Base-by-base conservation (phyloP, 2,888 invertebrate genomes). In the Germaria angustata region DNA sequence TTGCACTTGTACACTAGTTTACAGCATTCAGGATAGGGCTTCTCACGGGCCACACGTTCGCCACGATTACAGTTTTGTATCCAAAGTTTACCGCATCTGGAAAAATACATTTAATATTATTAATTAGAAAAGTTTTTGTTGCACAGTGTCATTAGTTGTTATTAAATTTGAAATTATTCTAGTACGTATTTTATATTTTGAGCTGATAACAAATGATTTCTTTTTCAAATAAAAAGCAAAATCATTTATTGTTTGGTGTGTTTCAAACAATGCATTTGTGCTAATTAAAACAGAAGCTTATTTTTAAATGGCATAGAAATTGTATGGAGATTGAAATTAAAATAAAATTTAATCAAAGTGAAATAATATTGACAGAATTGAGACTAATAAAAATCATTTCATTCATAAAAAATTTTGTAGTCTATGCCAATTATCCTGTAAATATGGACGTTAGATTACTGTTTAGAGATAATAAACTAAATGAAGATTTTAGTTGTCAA, bases 21-120 rank as follows among this genome's bases (percentile, higher is more conserved):
- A 76, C 90, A 90, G 82, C 90, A 90, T 13, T 88, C 87, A 7
- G 90, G 90, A 72, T 88, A 90, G 20, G 89, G 88, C 32, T 90
- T 87, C 46, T 87, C 86, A 0, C 83, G 73, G 71, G 87, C 76
- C 8, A 89, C 85, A 71, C 91, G 87, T 15, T 90, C 90, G 8
- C 91, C 91, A 0, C 84, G 87, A 83, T 90, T 90, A 80, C 90
- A 90, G 69, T 87, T 87, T 44, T 88, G 86, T 41, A 90, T 84
- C 72, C 86, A 86, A 51, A 89, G 73, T 57, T 87, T 89, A 36
- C 91, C 90, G 77, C 90, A 90, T 0, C 89, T 90, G 57, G 15
- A 59, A 75, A 75, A 36, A 3, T 13, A 39, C 4, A n/a, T 13
- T 2, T 13, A 39, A n/a, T 13, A 39, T 4, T 39, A n/a, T 11